Base-by-base conservation (phyloP, 2,888 invertebrate species). In the Acleris laterana region DNA sequence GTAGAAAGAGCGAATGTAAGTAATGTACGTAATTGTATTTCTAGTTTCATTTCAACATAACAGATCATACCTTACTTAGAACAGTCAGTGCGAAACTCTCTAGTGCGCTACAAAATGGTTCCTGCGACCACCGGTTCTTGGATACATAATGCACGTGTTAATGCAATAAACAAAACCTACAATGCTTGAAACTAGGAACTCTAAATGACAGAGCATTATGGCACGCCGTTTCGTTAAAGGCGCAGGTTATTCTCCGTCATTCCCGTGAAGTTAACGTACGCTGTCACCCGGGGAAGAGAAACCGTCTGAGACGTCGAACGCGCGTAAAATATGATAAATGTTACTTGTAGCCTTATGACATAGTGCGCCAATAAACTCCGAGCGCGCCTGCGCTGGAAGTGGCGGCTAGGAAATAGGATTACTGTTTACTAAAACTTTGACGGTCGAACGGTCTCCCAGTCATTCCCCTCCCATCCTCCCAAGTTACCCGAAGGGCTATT, bases 271-370 rank as follows among this genome's bases (percentile, higher is more conserved):
- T 76, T 77, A 83, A 83, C 79, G 70, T 74, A 75, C 73, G 82
- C 87, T 88, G 89, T 89, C 88, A 87, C 82, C 84, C 79, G 74
- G 83, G 87, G 85, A 89, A 85, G 89, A 90, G 89, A 89, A 87
- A 88, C 81, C 86, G 85, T 84, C 87, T 83, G 83, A 70, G 74
- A 89, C 82, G 87, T 91, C 89, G 87, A 89, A 86, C 83, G 73
- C 74, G 73, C 77, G 82, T 87, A 87, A 85, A 87, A 84, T 88
- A 89, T 90, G 91, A 91, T 90, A 89, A 91, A 90, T 90, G 90
- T 91, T 90, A 82, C 83, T 83, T 80, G 81, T 79, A 79, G 78
- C 80, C 77, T 76, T 76, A 75, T 74, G 73, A 69, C 52, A 38
- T 32, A 46, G 61, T 66, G 38, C 70, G 72, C 69, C 77, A 74